phyloP scores from a whole-genome alignment of 2,888 invertebrate genomes.

The Ephialtes manifestator region DNA sequence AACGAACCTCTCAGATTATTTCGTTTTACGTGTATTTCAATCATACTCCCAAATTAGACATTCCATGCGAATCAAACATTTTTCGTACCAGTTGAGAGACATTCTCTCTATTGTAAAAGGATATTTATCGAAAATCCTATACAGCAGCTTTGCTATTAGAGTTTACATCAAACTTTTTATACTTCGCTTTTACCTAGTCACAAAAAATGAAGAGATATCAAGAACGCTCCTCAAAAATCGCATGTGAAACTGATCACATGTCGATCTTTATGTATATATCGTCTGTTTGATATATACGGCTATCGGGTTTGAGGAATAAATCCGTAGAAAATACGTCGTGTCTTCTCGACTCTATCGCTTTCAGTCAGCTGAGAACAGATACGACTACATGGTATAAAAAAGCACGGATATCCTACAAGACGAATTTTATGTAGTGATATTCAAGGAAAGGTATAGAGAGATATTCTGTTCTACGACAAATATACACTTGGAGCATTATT shows the following conservation, averaged over 20 bases:
- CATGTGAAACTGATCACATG: neutral
- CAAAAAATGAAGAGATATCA: neutral
- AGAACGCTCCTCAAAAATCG: constrained; percentile 8
- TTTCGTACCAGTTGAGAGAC: neutral
- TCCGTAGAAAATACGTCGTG: neutral
- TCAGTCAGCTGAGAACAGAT: neutral
- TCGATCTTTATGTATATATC: neutral
- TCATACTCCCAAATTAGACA: neutral
- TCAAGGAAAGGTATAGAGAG: too few species aligned
- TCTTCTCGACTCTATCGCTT: neutral
- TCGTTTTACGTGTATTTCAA: neutral
- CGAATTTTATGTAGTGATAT: neutral
- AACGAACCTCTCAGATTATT: neutral
- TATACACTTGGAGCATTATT: neutral
- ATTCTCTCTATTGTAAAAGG: neutral
- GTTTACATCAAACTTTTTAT: neutral
- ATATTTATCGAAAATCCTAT: constrained; percentile 14
- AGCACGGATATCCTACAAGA: neutral
- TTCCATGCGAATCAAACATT: neutral
- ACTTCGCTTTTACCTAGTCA: neutral
- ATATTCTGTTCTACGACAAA: neutral
- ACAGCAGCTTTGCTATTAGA: neutral
- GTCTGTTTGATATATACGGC: neutral
- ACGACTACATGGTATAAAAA: neutral
- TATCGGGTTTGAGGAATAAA: constrained; percentile 15